These are phyloP conservation scores for Drosophila jambulina DNA, from an alignment of 1,140 invertebrate species.

Conservation along the genomic window DNA sequence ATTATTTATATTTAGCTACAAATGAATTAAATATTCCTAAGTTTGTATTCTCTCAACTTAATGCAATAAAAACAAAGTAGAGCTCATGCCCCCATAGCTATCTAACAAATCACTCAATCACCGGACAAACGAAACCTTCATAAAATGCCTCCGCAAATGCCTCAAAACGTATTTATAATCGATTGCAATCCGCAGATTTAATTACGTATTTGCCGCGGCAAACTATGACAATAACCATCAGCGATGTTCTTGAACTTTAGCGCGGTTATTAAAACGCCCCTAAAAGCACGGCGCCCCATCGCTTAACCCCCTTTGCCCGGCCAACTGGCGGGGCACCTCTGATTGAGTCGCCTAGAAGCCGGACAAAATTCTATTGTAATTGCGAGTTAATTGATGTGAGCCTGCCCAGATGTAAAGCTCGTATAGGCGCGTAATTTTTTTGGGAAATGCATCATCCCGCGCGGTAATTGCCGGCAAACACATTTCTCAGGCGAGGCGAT, in stretches of 20 bases:
- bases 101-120: slow-evolving; percentile 26
- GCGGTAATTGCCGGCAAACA: slow-evolving; percentile 46
- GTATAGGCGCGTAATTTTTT: slow-evolving; percentile 7
- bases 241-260: slow-evolving; percentile 65
- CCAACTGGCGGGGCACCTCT: slow-evolving; percentile 18
- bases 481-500: slow-evolving; percentile 34
- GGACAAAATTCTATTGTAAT: slow-evolving; percentile 64
- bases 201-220: slow-evolving; percentile 42
- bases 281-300: slow-evolving; percentile 39
- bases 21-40: too few relatives aligned
- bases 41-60: too few relatives aligned
- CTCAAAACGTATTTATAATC: slow-evolving; percentile 42
- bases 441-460: slow-evolving; percentile 47
- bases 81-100: not conserved
- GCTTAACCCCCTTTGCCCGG: slow-evolving; percentile 46
- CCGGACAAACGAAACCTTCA: slow-evolving; percentile 16
- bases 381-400: slow-evolving; percentile 60
- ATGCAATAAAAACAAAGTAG: not conserved
- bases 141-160: slow-evolving; percentile 10
- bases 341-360: slow-evolving; percentile 35
- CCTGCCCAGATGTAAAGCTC: slow-evolving; percentile 51
- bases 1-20: too few relatives aligned
- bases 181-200: slow-evolving; percentile 52
- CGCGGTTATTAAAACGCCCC: slow-evolving; percentile 52
- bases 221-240: slow-evolving; percentile 75